phyloP scores from a whole-genome alignment of 2,113 vertebrate species.

The Cisticola juncidis region DNA sequence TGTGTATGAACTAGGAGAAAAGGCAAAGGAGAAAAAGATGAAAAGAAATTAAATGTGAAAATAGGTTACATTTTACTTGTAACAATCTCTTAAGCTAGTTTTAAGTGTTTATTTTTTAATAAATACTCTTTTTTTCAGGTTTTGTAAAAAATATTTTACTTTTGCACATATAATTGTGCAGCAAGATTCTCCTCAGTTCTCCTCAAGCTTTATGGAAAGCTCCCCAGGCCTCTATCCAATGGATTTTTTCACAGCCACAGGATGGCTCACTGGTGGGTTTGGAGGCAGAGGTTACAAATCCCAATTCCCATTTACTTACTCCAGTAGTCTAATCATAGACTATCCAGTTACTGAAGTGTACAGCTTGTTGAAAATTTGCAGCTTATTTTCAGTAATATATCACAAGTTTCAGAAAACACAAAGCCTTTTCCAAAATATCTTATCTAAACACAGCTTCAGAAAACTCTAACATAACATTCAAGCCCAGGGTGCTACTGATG shows the following conservation, averaged over 20 bases:
- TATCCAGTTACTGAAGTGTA: neutral
- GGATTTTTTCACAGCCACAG: neutral
- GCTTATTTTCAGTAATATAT: neutral
- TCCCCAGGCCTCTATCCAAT: neutral
- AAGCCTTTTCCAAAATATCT: neutral
- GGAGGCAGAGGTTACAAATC: neutral
- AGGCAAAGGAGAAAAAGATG: neutral
- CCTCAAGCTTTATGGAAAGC: neutral
- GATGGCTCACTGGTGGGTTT: neutral
- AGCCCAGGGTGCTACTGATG: neutral
- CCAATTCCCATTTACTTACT: neutral
- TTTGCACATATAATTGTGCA: neutral
- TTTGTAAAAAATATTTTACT: rapidly evolving
- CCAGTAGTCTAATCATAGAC: neutral
- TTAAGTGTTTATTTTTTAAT: neutral
- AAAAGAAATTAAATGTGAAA: neutral
- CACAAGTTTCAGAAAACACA: neutral
- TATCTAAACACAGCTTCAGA: neutral
- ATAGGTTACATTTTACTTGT: neutral
- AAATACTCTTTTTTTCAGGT: neutral
- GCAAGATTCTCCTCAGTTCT: neutral
- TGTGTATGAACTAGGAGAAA: neutral
- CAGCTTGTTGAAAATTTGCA: neutral
- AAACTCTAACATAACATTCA: neutral
- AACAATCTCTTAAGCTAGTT: neutral